Evolutionary conservation across 2,797 vertebrate species (phyloP), one percentile per base, ranked within the genome.

Genomic region (Coregonus sp.): DNA sequence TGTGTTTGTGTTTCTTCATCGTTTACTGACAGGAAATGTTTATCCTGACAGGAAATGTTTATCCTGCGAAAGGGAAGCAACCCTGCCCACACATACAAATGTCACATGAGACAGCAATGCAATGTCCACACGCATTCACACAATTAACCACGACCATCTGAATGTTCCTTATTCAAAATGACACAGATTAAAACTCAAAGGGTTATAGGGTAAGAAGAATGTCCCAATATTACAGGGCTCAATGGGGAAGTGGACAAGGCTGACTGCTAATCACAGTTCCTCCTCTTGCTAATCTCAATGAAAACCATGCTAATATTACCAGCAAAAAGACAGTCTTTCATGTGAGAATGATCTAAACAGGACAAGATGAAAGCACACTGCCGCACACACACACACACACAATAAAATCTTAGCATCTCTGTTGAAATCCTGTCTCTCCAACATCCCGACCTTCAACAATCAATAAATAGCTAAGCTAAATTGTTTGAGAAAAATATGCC

Each of bases 41-140:
- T 94, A 92, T 93, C 92, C 91, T 88, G 85, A 86, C 89, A 93
- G 92, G 92, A 94, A 93, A 94, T 93, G 90, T 94, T 93, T 94
- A 92, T 93, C 92, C 91, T 88, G 85, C 88, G 85, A 87, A 88
- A 89, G 87, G 91, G 87, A 94, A 92, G 90, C 90, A 93, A 92
- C 88, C 77, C 81, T 77, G 74, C 85, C 74, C 61, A 63, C 54
- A 56, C 40, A 65, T 76, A 77, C 69, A 72, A 37, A 75, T 73
- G 59, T 51, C 52, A 74, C 81, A 25, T 25, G 25, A 72, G 77
- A 79, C 80, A 66, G 67, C 70, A 73, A 80, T 71, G 70, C 66
- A 69, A 56, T 63, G 66, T 76, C 75, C 47, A 75, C 51, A 56
- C 51, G 70, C 75, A 76, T 31, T 33, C 37, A 31, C 6, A 29